Conservation (phyloP, 1,140 invertebrate species). For the Aphidius gifuensis region DNA sequence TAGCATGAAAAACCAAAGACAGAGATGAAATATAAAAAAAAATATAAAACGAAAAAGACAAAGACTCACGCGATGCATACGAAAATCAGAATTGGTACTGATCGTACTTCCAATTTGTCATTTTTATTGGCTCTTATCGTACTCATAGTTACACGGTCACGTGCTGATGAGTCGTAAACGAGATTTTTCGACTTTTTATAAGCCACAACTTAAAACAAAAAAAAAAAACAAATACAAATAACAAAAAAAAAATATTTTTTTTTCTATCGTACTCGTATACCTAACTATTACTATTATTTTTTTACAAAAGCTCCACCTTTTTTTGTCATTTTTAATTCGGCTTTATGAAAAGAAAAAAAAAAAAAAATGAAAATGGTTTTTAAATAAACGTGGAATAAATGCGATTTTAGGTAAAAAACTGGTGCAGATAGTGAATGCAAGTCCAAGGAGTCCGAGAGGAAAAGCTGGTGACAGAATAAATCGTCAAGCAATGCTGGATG, state of each 20-base stretch:
- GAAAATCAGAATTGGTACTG: conserved; percentile 25
- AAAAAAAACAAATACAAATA: not conserved
- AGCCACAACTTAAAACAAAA: not conserved
- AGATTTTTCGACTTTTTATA: not conserved
- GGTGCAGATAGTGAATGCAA: conserved; percentile 32
- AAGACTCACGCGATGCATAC: conserved; percentile 19
- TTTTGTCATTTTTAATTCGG: too few relatives aligned
- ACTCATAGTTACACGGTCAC: conserved; percentile 19
- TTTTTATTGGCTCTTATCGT: conserved; percentile 33
- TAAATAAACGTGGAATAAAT: conserved; percentile 6
- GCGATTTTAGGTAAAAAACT: conserved; percentile 51
- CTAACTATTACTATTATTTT: too few relatives aligned
- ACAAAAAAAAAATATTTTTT: not conserved
- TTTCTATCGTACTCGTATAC: too few relatives aligned
- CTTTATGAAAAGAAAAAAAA: too few relatives aligned
- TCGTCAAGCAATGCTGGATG: conserved; percentile 82
- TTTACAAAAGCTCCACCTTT: too few relatives aligned
- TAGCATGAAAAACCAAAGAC: not conserved
- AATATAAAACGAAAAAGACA: conserved; percentile 15
- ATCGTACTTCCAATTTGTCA: conserved; percentile 40
- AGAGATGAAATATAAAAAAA: not conserved
- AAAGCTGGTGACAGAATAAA: conserved; percentile 66
- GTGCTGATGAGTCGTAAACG: conserved; percentile 14
- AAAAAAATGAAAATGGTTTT: too few relatives aligned
- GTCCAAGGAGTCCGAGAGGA: conserved; percentile 50